Base-by-base conservation (phyloP, 1,140 invertebrate genomes). In the Polypedilum vanderplanki region DNA sequence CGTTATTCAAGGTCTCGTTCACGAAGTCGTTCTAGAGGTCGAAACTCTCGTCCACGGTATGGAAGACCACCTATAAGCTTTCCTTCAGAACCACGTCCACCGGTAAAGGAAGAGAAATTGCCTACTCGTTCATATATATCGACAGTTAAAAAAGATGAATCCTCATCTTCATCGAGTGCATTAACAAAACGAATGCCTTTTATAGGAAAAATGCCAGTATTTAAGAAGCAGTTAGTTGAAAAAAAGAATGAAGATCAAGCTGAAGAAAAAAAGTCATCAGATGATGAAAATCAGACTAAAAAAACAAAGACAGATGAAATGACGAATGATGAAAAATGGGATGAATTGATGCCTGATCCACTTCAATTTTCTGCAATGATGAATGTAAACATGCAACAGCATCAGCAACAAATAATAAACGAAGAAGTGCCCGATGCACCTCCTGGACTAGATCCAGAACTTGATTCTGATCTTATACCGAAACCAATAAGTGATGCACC, bases 191-290 rank as follows among this genome's bases (percentile, higher is more conserved):
- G 90, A 77, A 77, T 90, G 41, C 89, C 89, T 0, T 90, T 90
- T 75, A 90, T 90, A 73, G 89, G 89, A 0, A 82, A 89, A 77
- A 86, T 90, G 82, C 89, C 89, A 1, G 79, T 91, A 46, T 88
- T 90, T 74, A 90, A 90, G 77, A 90, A 89, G 74, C 87, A 87
- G 75, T 77, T 78, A 3, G 83, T 24, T 40, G 79, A 79, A 40
- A 77, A 75, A 57, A 75, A 75, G 46, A 70, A 76, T 75, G 41
- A 57, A 76, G 33, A 75, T 15, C 20, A 12, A 40, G 7, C 75
- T 24, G 7, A 33, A 33, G 77, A 74, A 41, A 73, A 81, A 74
- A 80, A 82, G 5, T 33, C 24, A 33, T 33, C 24, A 76, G 79
- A 77, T 4, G 80, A 78, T 75, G 80, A 79, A 0, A 80, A 33